phyloP scores from a whole-genome alignment of 2,797 vertebrate genomes.

The Mus minutoides region DNA sequence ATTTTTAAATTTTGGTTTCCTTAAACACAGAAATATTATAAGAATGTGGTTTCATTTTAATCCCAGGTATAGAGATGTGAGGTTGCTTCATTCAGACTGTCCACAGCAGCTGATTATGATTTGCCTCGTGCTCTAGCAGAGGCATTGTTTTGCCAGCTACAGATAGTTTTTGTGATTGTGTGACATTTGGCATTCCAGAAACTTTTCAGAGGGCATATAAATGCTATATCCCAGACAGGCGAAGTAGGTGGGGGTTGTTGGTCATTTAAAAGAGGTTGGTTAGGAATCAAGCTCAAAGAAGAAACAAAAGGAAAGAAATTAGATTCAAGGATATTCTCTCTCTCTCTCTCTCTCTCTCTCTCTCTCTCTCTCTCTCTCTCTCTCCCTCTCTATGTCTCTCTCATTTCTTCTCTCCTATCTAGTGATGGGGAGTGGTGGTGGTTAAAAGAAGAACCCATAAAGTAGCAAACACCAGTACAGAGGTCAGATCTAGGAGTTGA shows the following conservation, averaged over 20 bases:
- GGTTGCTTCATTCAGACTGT: neutral
- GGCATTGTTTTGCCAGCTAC: neutral
- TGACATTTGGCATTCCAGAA: neutral
- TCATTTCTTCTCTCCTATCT: neutral
- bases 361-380: too few relatives aligned
- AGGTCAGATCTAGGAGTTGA: slow-evolving; percentile 29
- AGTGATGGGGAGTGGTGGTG: neutral
- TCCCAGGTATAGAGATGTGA: neutral
- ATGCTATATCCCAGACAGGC: neutral
- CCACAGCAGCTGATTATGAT: neutral
- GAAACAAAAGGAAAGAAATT: too few relatives aligned
- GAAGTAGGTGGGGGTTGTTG: neutral
- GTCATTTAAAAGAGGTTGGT: neutral
- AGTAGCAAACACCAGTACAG: neutral
- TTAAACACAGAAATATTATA: neutral
- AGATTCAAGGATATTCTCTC: neutral
- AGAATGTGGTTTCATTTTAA: neutral
- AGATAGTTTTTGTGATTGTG: neutral
- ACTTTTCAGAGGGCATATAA: neutral
- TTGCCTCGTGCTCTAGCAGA: neutral
- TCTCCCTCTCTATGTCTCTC: too few relatives aligned
- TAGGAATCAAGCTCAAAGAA: neutral
- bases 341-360: neutral
- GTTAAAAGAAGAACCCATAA: neutral
- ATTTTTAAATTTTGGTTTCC: neutral